Base-by-base conservation (phyloP, 2,113 vertebrate genomes). In the Neotragus pygmaeus region DNA sequence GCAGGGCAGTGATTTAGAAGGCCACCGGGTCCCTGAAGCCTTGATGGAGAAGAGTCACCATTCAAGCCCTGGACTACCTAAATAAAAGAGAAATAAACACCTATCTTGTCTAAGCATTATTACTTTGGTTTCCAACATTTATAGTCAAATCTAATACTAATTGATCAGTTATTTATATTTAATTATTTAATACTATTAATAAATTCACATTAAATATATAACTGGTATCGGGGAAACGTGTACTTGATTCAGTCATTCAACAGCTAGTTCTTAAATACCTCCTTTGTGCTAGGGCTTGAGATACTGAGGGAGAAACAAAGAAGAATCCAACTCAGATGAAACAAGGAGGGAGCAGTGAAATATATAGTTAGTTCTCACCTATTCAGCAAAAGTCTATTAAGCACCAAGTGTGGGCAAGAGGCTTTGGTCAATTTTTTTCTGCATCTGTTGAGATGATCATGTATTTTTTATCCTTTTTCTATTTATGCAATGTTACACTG, bases 61-160 rank as follows among this genome's bases (percentile, higher is more conserved):
- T 19, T 84, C 80, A 88, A 89, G 55, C 17, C 51, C 23, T 91
- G 5, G 57, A 86, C 49, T 94, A 2, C 4, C 45, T 36, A 89
- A 58, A 62, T 28, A 27, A 77, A 77, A 92, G 27, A 93, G 75
- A 92, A 90, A 64, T n/a, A 89, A 90, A 62, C 11, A 51, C 53
- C 7, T 66, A 57, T 78, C 45, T 73, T 90, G 11, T 62, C 73
- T 87, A 91, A 87, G 21, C 57, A 91, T 92, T 85, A 57, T 62
- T 81, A 91, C 39, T 83, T 94, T 94, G 21, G 36, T 88, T 94
- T 97, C 75, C 82, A 33, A 93, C n/a, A 70, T 80, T 73, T 93
- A 23, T 28, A 95, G 27, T 36, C 28, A 92, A 62, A 64, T 96
- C 47, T 96, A 88, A 90, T 25, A 28, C 51, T 90, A 96, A 75